phyloP scores from a whole-genome alignment of 2,797 vertebrate species.

The Psittacula echo region DNA sequence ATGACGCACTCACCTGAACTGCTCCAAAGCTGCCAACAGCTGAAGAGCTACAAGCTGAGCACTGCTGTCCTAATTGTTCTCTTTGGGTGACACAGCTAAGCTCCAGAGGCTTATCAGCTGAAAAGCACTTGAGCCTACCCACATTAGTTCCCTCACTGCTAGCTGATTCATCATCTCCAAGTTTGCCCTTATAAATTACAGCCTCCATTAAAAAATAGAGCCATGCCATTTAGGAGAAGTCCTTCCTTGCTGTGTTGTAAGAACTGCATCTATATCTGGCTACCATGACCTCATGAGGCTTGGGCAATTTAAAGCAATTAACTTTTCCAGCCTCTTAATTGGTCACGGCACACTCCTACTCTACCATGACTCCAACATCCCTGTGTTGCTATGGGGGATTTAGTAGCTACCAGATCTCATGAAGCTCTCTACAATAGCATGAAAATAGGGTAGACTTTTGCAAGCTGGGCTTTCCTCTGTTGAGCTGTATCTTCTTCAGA shows the following conservation, averaged over 20 bases:
- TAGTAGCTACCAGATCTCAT: not conserved
- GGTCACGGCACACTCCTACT: conserved; percentile 33
- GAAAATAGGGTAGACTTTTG: not conserved
- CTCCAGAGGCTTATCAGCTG: not conserved
- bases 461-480: not conserved
- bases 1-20: not conserved
- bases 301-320: conserved; percentile 12
- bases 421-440: not conserved
- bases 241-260: not conserved
- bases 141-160: not conserved
- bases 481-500: not conserved
- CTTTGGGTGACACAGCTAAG: not conserved
- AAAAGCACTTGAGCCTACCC: not conserved
- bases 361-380: not conserved
- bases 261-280: not conserved
- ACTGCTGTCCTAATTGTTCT: not conserved
- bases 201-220: not conserved
- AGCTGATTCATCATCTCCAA: not conserved
- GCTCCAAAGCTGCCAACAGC: not conserved
- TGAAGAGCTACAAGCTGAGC: not conserved
- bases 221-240: not conserved
- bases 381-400: conserved; percentile 8
- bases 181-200: not conserved
- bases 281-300: not conserved
- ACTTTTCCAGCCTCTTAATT: not conserved